These are phyloP conservation scores for Listronotus oregonensis DNA, from an alignment of 1,140 invertebrate genomes.

Conservation along the genomic window DNA sequence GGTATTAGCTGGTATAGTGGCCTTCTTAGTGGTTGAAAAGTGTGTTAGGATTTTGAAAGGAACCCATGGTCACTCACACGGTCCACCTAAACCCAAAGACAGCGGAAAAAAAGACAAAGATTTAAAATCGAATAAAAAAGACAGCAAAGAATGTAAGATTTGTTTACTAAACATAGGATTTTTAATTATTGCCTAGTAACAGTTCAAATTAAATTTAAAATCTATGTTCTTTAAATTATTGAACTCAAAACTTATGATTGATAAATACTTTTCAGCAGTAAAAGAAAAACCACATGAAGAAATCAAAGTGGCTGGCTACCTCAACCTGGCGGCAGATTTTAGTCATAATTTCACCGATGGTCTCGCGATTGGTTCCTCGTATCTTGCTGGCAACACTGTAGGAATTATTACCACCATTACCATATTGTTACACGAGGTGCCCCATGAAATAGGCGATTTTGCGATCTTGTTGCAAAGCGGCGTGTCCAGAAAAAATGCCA, in stretches of 20 bases:
- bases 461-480: slow-evolving; percentile 95
- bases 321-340: slow-evolving; percentile 94
- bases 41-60: slow-evolving; percentile 87
- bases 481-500: slow-evolving; percentile 87
- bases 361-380: slow-evolving; percentile 95
- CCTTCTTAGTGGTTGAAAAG: slow-evolving; percentile 93
- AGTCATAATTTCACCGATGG: slow-evolving; percentile 98
- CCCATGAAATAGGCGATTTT: slow-evolving; percentile 98
- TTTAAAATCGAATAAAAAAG: slow-evolving; percentile 55
- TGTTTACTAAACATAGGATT: too few species aligned
- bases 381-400: slow-evolving; percentile 81
- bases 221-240: too few species aligned
- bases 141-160: slow-evolving; percentile 43
- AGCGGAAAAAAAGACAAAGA: slow-evolving; percentile 39
- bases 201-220: too few species aligned
- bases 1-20: slow-evolving; percentile 88
- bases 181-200: too few species aligned
- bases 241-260: too few species aligned
- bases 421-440: slow-evolving; percentile 94
- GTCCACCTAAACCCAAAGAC: not conserved
- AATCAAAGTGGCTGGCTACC: slow-evolving; percentile 90
- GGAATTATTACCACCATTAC: slow-evolving; percentile 90
- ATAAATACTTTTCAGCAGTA: slow-evolving; percentile 19
- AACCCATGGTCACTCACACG: slow-evolving; percentile 71
- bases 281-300: slow-evolving; percentile 53